A percentile compares a stretch with the other conserved stretches of the same genome.
phyloP scores from a whole-genome alignment of 2,113 vertebrate genomes.

The Tachysurus fulvidraco region DNA sequence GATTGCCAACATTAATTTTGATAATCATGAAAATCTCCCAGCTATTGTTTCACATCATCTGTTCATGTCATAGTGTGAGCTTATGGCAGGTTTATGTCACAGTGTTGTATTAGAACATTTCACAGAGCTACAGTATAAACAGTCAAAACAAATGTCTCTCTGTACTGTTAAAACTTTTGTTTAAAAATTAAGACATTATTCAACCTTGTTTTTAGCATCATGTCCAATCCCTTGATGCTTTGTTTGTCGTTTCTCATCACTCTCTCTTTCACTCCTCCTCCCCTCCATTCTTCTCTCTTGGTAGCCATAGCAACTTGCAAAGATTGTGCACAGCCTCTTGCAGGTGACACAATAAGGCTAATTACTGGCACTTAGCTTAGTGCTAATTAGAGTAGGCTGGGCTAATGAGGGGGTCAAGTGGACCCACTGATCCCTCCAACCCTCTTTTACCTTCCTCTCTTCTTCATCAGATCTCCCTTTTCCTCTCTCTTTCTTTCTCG shows the following conservation, averaged over 20 bases:
- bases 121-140: background rate
- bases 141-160: background rate
- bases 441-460: slow-evolving; percentile 56
- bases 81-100: background rate
- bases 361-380: slow-evolving; percentile 76
- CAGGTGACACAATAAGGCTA: slow-evolving; percentile 75
- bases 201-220: slow-evolving; percentile 33
- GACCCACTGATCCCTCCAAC: slow-evolving; percentile 73
- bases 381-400: slow-evolving; percentile 74
- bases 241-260: slow-evolving; percentile 30
- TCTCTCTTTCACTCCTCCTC: slow-evolving; percentile 39
- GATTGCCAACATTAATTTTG: background rate
- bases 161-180: too few relatives aligned
- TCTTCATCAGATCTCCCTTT: slow-evolving; percentile 47
- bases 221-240: slow-evolving; percentile 11
- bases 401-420: slow-evolving; percentile 79
- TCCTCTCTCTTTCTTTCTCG: slow-evolving; percentile 9
- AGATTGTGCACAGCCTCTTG: slow-evolving; percentile 65
- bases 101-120: background rate
- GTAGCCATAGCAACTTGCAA: slow-evolving; percentile 77
- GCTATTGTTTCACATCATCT: background rate
- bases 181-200: background rate
- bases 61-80: background rate
- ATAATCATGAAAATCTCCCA: too few relatives aligned
- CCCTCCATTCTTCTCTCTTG: slow-evolving; percentile 44